A percentile compares a stretch with the other conserved stretches of the same genome.
These are phyloP conservation scores for Beris morrisii DNA, from an alignment of 2,888 invertebrate species.

Conservation along the genomic window DNA sequence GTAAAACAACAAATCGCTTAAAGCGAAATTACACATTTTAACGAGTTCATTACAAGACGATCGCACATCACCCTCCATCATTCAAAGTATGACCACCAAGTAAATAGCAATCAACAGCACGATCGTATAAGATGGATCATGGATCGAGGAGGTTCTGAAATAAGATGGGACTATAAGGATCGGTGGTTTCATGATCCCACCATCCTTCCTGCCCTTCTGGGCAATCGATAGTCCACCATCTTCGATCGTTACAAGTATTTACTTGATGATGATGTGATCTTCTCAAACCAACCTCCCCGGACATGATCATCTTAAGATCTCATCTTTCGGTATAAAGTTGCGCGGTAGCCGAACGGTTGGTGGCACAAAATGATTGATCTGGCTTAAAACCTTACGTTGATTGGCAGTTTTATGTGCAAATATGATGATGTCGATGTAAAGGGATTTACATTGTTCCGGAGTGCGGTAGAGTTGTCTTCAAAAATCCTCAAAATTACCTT, in stretches of 20 bases:
- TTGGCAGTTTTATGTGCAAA: constrained; percentile 25
- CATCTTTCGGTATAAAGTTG: neutral
- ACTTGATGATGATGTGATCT: constrained; percentile 16
- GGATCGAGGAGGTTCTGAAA: too few relatives aligned
- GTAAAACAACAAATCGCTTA: neutral
- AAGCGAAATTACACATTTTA: constrained; percentile 25
- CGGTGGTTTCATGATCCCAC: too few relatives aligned
- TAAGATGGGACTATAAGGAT: too few relatives aligned
- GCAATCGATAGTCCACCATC: constrained; percentile 16
- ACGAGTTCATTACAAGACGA: constrained; percentile 30
- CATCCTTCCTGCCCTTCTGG: too few relatives aligned
- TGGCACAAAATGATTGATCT: constrained; percentile 25
- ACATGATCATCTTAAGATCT: constrained; percentile 11
- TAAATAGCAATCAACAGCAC: too few relatives aligned
- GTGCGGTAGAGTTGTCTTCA: too few relatives aligned
- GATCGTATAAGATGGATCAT: too few relatives aligned
- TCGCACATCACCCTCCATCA: constrained; percentile 5
- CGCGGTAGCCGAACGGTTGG: constrained; percentile 8
- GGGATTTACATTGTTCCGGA: too few relatives aligned
- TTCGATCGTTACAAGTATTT: constrained; percentile 2
- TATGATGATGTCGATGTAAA: neutral
- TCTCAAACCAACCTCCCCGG: constrained; percentile 2
- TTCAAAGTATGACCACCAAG: too few relatives aligned
- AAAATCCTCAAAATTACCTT: too few relatives aligned
- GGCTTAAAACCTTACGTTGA: constrained; percentile 19